These are phyloP conservation scores for Leptopilina boulardi DNA, from an alignment of 1,140 invertebrate species.

Conservation along the genomic window DNA sequence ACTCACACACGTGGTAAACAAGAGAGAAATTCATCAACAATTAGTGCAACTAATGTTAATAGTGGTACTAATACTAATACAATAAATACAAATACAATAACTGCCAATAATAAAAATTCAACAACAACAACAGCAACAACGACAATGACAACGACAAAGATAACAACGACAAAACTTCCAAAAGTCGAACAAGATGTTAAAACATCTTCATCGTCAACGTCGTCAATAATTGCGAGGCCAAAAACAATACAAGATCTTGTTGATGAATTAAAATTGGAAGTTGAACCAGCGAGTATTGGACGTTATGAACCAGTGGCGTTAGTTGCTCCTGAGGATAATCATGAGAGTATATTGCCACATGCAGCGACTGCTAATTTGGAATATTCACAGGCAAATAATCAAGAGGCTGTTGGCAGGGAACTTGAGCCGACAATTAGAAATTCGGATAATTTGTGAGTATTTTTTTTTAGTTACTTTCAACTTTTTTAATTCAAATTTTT, in stretches of 20 bases:
- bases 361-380: slow-evolving; percentile 65
- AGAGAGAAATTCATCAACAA: slow-evolving; percentile 58
- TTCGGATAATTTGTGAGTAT: slow-evolving; percentile 5
- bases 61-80: too few species aligned
- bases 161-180: too few species aligned
- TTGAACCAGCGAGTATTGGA: slow-evolving; percentile 56
- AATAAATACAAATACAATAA: not conserved
- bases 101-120: too few species aligned
- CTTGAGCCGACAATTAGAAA: not conserved
- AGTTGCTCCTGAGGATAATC: slow-evolving; percentile 63
- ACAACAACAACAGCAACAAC: not conserved
- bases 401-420: not conserved
- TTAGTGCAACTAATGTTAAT: too few species aligned
- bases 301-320: slow-evolving; percentile 63
- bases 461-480: not conserved
- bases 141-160: too few species aligned
- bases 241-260: slow-evolving; percentile 71
- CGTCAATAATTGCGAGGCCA: slow-evolving; percentile 8
- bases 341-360: slow-evolving; percentile 72
- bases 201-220: too few species aligned
- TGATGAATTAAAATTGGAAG: slow-evolving; percentile 69
- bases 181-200: slow-evolving; percentile 37
- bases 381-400: slow-evolving; percentile 53
- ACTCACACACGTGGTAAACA: slow-evolving; percentile 80
- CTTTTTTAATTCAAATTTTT: too few species aligned